Evolutionary conservation across 2,113 vertebrate genomes (phyloP).

Genomic region (Strix aluco): DNA sequence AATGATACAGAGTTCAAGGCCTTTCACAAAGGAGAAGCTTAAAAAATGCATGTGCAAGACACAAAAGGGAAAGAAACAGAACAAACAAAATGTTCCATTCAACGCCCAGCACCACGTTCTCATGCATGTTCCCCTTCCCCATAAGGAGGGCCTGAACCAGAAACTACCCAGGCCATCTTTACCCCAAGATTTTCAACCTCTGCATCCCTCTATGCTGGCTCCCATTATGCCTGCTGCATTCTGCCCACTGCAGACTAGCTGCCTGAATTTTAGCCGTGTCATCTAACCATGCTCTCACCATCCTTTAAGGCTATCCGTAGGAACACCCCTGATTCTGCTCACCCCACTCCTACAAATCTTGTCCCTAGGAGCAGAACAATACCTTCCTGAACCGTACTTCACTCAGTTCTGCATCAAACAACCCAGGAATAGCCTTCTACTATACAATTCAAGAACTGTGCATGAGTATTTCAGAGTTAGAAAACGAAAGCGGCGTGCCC

Average conservation of each 20-base stretch:
- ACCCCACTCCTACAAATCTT: not conserved
- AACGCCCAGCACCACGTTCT: accelerated
- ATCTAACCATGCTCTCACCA: not conserved
- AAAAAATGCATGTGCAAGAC: not conserved
- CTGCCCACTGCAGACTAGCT: not conserved
- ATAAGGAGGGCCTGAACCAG: accelerated
- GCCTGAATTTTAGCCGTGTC: slow-evolving; percentile 29
- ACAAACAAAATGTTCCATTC: not conserved
- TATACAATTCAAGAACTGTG: not conserved
- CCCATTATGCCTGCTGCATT: not conserved
- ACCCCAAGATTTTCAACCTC: not conserved
- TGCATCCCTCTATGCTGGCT: not conserved
- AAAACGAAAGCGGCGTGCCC: not conserved
- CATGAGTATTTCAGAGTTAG: not conserved
- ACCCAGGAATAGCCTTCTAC: not conserved
- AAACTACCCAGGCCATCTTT: not conserved
- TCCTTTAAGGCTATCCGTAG: not conserved
- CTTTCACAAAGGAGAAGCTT: not conserved
- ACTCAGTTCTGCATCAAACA: not conserved
- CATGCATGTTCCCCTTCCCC: accelerated
- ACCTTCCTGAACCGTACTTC: not conserved
- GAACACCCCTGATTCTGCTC: not conserved
- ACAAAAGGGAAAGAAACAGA: not conserved
- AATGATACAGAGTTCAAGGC: not conserved
- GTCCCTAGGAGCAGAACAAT: not conserved